These are phyloP conservation scores for Kobus ellipsiprymnus DNA, from an alignment of 2,113 vertebrate genomes.

Conservation along the genomic window DNA sequence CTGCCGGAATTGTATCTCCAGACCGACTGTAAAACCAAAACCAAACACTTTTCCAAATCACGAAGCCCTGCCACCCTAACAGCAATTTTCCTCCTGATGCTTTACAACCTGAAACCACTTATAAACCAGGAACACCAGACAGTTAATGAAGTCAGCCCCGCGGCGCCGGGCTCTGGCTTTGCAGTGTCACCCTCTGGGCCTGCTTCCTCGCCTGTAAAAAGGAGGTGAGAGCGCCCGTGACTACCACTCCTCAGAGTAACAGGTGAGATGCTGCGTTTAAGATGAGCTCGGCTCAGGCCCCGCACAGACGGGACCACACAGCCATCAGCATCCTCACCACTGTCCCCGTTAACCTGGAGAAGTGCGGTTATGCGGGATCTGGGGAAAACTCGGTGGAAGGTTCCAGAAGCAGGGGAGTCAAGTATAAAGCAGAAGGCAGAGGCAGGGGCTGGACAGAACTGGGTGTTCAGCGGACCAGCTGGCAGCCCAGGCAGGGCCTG, in stretches of 20 bases:
- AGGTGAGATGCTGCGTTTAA: rapidly evolving
- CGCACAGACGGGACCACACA: rapidly evolving
- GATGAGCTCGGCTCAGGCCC: not conserved
- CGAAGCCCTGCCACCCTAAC: not conserved
- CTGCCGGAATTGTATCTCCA: not conserved
- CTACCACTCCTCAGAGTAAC: not conserved
- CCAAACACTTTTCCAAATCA: not conserved
- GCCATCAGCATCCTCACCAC: rapidly evolving
- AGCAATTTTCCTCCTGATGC: rapidly evolving
- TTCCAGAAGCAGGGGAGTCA: not conserved
- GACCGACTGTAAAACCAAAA: not conserved
- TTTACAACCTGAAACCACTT: not conserved
- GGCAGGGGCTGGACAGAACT: not conserved
- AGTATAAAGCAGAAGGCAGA: not conserved
- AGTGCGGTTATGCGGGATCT: rapidly evolving
- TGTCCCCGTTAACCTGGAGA: rapidly evolving
- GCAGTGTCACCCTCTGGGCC: rapidly evolving
- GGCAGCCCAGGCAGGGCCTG: too few species aligned
- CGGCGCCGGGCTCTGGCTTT: rapidly evolving
- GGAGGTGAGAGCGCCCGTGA: rapidly evolving
- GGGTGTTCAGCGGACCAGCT: rapidly evolving
- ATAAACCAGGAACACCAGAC: not conserved
- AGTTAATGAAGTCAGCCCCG: rapidly evolving
- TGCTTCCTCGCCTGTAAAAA: not conserved
- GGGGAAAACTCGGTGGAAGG: not conserved